Evolutionary conservation across 2,113 vertebrate genomes (phyloP).

Genomic region (Otis tarda): DNA sequence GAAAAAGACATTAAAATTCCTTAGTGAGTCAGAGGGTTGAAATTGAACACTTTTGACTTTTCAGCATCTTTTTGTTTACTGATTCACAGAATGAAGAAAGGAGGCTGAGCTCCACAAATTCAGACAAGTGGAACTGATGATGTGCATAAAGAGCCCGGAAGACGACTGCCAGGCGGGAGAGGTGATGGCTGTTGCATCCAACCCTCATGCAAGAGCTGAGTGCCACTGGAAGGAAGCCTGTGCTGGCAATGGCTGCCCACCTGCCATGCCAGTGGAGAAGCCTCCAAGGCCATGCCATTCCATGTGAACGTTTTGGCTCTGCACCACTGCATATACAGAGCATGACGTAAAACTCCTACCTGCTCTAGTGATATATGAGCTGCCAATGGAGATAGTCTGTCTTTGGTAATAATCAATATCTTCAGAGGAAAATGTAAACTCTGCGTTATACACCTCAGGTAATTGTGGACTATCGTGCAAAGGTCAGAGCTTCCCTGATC

Average conservation of each 20-base stretch:
- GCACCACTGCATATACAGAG: accelerated
- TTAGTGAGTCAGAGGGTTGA: conserved; percentile 3
- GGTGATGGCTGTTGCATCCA: not conserved
- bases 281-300: accelerated
- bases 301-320: accelerated
- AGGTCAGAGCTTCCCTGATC: not conserved
- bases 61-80: conserved; percentile 4
- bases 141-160: not conserved
- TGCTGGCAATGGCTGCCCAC: not conserved
- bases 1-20: conserved; percentile 47
- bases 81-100: not conserved
- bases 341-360: not conserved
- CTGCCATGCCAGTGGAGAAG: accelerated
- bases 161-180: not conserved
- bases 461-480: not conserved
- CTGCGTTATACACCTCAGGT: accelerated
- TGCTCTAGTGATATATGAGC: not conserved
- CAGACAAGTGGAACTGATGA: conserved; percentile 21
- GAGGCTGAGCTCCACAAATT: conserved; percentile 28
- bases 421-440: not conserved
- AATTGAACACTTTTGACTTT: not conserved
- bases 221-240: not conserved
- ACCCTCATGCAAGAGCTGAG: not conserved
- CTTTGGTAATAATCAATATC: not conserved
- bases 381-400: not conserved